phyloP scores from a whole-genome alignment of 2,113 vertebrate species.

The Plectropomus leopardus region DNA sequence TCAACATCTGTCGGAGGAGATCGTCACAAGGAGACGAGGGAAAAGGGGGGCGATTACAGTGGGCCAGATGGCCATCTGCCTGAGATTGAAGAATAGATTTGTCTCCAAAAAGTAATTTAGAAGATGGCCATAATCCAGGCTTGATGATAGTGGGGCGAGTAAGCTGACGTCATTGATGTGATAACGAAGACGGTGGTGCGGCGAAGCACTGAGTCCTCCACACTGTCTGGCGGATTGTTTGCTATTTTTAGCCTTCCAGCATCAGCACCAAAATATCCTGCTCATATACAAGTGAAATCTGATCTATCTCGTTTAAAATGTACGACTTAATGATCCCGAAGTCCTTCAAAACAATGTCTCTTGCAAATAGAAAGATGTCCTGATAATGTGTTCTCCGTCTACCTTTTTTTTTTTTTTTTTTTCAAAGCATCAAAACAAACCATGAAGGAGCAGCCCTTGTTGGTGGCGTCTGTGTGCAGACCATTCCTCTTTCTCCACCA shows the following conservation, averaged over 20 bases:
- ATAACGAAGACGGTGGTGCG: constrained; percentile 54
- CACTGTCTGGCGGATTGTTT: constrained; percentile 52
- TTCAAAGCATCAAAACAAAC: constrained; percentile 2
- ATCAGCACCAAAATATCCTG: constrained; percentile 52
- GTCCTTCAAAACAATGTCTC: background rate
- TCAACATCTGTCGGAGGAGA: constrained; percentile 75
- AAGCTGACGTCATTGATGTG: constrained; percentile 71
- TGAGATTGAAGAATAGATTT: constrained; percentile 86
- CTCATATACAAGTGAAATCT: constrained; percentile 22
- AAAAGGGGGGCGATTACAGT: constrained; percentile 56
- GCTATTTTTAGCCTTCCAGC: constrained; percentile 69
- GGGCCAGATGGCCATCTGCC: constrained; percentile 83
- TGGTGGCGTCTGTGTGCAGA: background rate
- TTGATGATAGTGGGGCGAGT: constrained; percentile 65
- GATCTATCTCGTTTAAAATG: constrained; percentile 5
- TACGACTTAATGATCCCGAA: background rate
- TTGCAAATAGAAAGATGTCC: background rate
- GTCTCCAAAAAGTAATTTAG: constrained; percentile 86
- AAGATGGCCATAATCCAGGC: constrained; percentile 83
- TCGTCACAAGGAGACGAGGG: constrained; percentile 66
- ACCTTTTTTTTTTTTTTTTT: background rate
- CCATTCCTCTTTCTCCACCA: constrained; percentile 35
- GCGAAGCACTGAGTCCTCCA: constrained; percentile 20
- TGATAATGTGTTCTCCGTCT: background rate
- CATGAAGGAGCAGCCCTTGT: background rate